phyloP scores from a whole-genome alignment of 2,113 vertebrate species.

The Aegotheles bennettii region DNA sequence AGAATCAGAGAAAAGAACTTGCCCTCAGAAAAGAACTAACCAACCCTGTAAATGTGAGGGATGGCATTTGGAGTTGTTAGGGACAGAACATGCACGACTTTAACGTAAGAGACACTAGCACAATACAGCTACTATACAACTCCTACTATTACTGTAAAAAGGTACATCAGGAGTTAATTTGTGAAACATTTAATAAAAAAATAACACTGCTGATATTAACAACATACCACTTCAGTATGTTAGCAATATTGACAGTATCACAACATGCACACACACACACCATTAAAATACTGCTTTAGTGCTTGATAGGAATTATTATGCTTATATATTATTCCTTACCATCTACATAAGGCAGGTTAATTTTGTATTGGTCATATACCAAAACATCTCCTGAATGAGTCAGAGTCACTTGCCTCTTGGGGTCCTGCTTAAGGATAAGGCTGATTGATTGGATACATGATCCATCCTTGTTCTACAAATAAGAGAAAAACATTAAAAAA shows the following conservation, averaged over 20 bases:
- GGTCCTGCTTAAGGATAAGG: slow-evolving; percentile 87
- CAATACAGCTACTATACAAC: neutral
- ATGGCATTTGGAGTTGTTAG: neutral
- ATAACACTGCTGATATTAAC: neutral
- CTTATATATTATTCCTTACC: slow-evolving; percentile 73
- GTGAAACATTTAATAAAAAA: neutral
- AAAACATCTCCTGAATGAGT: slow-evolving; percentile 89
- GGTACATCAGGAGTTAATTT: neutral
- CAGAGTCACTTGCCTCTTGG: slow-evolving; percentile 89
- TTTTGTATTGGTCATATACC: slow-evolving; percentile 88
- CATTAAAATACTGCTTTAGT: neutral
- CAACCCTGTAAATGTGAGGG: neutral
- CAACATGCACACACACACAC: neutral
- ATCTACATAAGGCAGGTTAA: slow-evolving; percentile 89
- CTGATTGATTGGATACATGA: slow-evolving; percentile 91
- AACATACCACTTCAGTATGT: neutral
- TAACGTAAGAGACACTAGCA: neutral
- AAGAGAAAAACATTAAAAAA: neutral
- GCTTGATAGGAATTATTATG: neutral
- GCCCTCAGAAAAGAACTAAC: neutral
- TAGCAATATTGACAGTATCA: neutral
- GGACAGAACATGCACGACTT: neutral
- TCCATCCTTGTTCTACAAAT: slow-evolving; percentile 87
- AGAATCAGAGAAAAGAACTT: neutral
- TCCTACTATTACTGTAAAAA: neutral